These are phyloP conservation scores for Pygoscelis adeliae DNA, from an alignment of 2,113 vertebrate genomes.

Conservation along the genomic window DNA sequence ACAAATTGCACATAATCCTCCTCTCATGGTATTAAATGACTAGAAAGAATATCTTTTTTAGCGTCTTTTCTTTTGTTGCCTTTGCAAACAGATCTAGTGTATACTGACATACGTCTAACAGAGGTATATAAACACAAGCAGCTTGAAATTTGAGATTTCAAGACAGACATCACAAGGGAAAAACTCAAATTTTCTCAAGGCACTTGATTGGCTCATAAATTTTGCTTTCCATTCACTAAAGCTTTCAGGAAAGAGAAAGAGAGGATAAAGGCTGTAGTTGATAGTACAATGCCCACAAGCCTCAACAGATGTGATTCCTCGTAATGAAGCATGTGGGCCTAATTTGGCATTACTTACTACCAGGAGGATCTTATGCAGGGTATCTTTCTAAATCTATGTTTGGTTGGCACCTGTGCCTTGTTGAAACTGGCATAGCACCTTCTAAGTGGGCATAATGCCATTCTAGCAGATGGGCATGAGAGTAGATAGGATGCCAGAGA, in stretches of 20 bases:
- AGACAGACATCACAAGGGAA: neutral
- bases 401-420: slow-evolving; percentile 80
- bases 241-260: slow-evolving; percentile 69
- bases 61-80: neutral
- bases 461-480: slow-evolving; percentile 73
- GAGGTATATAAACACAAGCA: neutral
- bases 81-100: neutral
- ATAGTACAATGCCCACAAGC: slow-evolving; percentile 77
- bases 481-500: slow-evolving; percentile 65
- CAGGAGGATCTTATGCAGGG: slow-evolving; percentile 75
- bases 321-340: slow-evolving; percentile 81
- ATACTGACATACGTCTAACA: neutral
- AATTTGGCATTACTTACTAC: slow-evolving; percentile 78
- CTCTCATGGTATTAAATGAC: neutral
- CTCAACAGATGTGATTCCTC: slow-evolving; percentile 80
- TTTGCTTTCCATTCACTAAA: slow-evolving; percentile 56
- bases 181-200: slow-evolving; percentile 28
- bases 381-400: slow-evolving; percentile 79
- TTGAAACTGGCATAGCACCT: slow-evolving; percentile 79
- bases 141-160: slow-evolving; percentile 38
- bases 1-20: neutral
- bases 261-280: slow-evolving; percentile 72
- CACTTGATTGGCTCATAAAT: slow-evolving; percentile 45
- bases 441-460: slow-evolving; percentile 72
- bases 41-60: neutral